A percentile compares a stretch with the other conserved stretches of the same genome.
phyloP scores from a whole-genome alignment of 1,140 invertebrate species.

The Chelonus insularis region DNA sequence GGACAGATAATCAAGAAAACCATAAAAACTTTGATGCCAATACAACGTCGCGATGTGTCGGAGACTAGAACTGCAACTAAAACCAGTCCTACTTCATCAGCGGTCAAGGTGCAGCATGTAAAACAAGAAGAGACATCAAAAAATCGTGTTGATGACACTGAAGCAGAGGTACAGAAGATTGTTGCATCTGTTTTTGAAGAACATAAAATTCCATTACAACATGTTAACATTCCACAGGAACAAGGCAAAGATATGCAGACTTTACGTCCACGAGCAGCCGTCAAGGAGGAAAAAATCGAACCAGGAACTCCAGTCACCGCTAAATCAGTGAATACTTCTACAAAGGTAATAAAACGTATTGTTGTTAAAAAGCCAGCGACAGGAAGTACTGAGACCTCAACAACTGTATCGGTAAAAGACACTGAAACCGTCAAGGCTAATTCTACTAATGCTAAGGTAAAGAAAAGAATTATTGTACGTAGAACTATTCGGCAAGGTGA shows the following conservation, averaged over 20 bases:
- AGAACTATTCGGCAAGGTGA: slow-evolving; percentile 57
- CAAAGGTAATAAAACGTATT: slow-evolving; percentile 53
- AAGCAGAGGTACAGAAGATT: slow-evolving; percentile 57
- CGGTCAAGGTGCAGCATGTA: neutral
- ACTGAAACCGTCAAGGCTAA: neutral
- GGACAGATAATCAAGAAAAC: slow-evolving; percentile 56
- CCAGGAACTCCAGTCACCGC: slow-evolving; percentile 13
- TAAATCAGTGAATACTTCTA: slow-evolving; percentile 49
- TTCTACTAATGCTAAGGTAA: slow-evolving; percentile 39
- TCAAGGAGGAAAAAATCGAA: slow-evolving; percentile 47
- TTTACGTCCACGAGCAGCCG: slow-evolving; percentile 21
- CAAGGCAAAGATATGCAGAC: too few relatives aligned
- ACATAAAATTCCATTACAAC: slow-evolving; percentile 55
- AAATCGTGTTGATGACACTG: slow-evolving; percentile 48
- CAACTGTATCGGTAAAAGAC: neutral
- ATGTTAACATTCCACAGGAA: slow-evolving; percentile 38
- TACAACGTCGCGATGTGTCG: slow-evolving; percentile 44
- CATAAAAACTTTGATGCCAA: slow-evolving; percentile 57
- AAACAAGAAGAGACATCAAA: slow-evolving; percentile 30
- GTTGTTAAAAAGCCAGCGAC: slow-evolving; percentile 47
- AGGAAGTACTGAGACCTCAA: slow-evolving; percentile 17
- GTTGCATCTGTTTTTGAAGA: slow-evolving; percentile 57
- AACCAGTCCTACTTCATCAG: slow-evolving; percentile 27
- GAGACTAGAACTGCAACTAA: slow-evolving; percentile 17
- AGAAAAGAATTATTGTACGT: slow-evolving; percentile 53